Conservation (phyloP, 2,888 invertebrate genomes). For the Phania funesta region DNA sequence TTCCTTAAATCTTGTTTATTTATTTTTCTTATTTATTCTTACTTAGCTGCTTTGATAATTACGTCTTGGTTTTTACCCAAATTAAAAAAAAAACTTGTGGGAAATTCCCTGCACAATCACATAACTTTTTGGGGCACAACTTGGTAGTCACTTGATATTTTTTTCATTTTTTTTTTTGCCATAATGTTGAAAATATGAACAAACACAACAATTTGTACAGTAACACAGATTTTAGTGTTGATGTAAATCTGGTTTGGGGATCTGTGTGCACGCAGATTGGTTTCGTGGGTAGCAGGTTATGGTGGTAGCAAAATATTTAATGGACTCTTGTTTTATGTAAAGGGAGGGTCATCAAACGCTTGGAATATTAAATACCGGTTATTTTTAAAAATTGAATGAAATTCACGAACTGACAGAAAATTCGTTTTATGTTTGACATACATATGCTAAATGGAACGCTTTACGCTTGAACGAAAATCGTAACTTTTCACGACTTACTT, state of each 20-base stretch:
- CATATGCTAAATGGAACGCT: too few relatives aligned
- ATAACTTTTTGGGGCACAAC: conserved; percentile 1
- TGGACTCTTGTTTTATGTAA: too few relatives aligned
- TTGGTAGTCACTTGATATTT: not conserved
- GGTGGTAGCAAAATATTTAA: too few relatives aligned
- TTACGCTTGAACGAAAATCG: too few relatives aligned
- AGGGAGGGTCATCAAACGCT: too few relatives aligned
- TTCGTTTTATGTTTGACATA: too few relatives aligned
- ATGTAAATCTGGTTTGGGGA: conserved; percentile 24
- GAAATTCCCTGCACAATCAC: conserved; percentile 38
- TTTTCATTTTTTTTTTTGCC: not conserved
- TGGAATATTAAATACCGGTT: too few relatives aligned
- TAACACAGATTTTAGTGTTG: conserved; percentile 48
- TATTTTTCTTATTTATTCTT: not conserved
- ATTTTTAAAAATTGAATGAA: too few relatives aligned
- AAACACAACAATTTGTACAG: conserved; percentile 16
- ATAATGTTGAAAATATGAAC: not conserved
- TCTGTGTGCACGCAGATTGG: not conserved
- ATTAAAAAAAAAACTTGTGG: conserved; percentile 42
- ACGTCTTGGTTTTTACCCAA: conserved; percentile 27
- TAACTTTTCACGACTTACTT: too few relatives aligned
- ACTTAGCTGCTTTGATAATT: conserved; percentile 1
- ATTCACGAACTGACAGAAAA: too few relatives aligned
- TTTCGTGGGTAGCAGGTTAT: not conserved
- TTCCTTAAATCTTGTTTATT: conserved; percentile 9